Base-by-base conservation (phyloP, 2,888 invertebrate genomes). In the Ormyrus thymus region DNA sequence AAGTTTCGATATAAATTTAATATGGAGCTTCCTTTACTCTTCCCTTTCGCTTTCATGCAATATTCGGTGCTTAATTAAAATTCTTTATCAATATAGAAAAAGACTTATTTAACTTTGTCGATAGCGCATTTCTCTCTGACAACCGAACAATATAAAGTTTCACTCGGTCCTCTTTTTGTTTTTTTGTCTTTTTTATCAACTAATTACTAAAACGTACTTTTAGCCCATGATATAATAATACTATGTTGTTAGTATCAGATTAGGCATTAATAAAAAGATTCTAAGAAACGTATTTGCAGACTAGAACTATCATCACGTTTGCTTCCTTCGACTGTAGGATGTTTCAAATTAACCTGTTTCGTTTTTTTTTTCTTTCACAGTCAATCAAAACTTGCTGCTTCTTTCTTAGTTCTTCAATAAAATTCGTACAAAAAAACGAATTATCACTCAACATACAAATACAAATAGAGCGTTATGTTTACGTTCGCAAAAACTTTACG, bases 231-330 rank as follows among this genome's bases (percentile, higher is more conserved):
- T 78, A 83, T 83, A 83, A 80, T 84, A 84, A 84, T 84, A 84
- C 82, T 84, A 83, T 82, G 80, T 81, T 80, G 71, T 82, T 82
- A 85, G 81, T 80, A 83, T 83, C 81, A 80, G 80, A 81, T 81
- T 82, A 80, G 68, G 78, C 82, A 78, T 81, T 77, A 74, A 80
- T 77, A 81, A 58, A 82, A 82, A 80, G 56, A 73, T 79, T 58
- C 65, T 81, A 82, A 62, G 69, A 82, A 82, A 83, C 79, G 65
- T 48, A 78, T 80, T 81, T 85, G 81, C 80, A 83, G 87, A 89
- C 87, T 86, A 88, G 87, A 86, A 84, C 85, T 86, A 87, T 84
- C 82, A 87, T 87, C 85, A 86, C 86, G 84, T 83, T 79, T 82
- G 84, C 83, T 82, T 84, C 71, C 55, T 74, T 69, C 13, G 45